These are phyloP conservation scores for Dryoscopus gambensis DNA, from an alignment of 2,113 vertebrate genomes.

Conservation along the genomic window DNA sequence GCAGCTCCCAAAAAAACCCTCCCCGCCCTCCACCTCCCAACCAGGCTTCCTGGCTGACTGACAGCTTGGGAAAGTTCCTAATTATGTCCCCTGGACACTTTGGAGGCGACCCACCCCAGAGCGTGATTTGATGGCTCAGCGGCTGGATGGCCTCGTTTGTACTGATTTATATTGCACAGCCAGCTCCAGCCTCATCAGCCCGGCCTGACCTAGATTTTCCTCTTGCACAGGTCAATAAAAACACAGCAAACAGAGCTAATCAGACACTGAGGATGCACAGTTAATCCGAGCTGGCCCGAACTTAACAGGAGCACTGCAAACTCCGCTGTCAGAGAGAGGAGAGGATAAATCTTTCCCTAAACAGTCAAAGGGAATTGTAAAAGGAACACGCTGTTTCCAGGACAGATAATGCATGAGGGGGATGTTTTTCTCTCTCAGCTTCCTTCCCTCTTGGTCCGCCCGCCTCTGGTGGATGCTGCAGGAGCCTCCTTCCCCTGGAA, in stretches of 20 bases:
- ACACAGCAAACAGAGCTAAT: conserved; percentile 42
- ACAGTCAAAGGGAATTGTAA: neutral
- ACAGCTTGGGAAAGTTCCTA: conserved; percentile 33
- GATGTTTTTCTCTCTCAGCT: neutral
- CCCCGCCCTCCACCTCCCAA: neutral
- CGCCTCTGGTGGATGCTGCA: neutral
- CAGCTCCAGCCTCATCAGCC: conserved; percentile 55
- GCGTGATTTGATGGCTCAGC: conserved; percentile 24
- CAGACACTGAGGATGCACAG: conserved; percentile 19
- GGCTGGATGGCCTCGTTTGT: neutral
- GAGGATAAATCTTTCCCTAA: neutral
- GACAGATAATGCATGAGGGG: neutral
- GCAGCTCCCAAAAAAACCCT: neutral
- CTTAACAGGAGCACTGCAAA: neutral
- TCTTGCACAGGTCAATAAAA: conserved; percentile 38
- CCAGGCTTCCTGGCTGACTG: neutral
- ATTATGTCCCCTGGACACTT: conserved; percentile 37
- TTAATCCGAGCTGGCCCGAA: conserved; percentile 8
- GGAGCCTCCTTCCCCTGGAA: neutral
- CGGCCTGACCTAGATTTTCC: conserved; percentile 71
- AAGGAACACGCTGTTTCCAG: neutral
- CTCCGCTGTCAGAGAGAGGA: neutral
- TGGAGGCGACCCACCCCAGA: neutral
- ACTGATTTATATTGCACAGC: conserved; percentile 34
- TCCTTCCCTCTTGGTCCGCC: neutral